Evolutionary conservation across 2,113 vertebrate genomes (phyloP), one percentile per base, ranked within the genome.

Genomic region (Parotia lawesii): DNA sequence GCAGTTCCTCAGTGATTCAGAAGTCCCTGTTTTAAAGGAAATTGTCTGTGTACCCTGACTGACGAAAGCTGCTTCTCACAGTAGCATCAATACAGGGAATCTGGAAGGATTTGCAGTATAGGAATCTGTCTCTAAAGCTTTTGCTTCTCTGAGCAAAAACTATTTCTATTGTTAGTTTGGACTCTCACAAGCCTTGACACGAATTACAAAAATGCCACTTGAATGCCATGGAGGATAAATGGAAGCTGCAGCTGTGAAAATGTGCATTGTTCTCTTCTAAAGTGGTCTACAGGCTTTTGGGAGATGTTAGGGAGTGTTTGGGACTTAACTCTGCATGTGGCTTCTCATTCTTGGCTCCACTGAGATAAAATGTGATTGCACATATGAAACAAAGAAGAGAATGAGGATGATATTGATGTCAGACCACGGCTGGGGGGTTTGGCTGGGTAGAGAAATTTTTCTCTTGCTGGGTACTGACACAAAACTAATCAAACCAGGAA

Each of bases 171-270:
- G 54, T 77, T 76, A 15, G 27, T 66, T 24, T 60, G 66, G 47
- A 64, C 51, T 69, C 25, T 76, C 44, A 79, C 47, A 85, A 82
- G 38, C 42, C 58, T 57, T 94, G 61, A 57, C 35, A 77, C 44
- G 91, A 76, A 89, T 29, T 57, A 42, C 62, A 85, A 29, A 89
- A 92, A 75, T 31, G 24, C 64, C 53, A 64, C 25, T 92, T 61
- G 62, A 89, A 65, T 84, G 48, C 40, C 31, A 5, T n/a, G n/a
- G 44, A 74, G 73, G 57, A 75, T 84, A 74, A 80, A 67, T 44
- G 38, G 91, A 64, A 93, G 61, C 76, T 96, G 70, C 87, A 79
- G 89, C 74, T 94, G 38, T 71, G 70, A 75, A 89, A 92, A 92
- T 60, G 40, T 53, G 74, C 53, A 58, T 75, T 87, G 74, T 85